Percentiles rank a stretch among this genome's conserved stretches.
These are phyloP conservation scores for Dendrolimus houi DNA, from an alignment of 2,888 invertebrate genomes.

Conservation along the genomic window DNA sequence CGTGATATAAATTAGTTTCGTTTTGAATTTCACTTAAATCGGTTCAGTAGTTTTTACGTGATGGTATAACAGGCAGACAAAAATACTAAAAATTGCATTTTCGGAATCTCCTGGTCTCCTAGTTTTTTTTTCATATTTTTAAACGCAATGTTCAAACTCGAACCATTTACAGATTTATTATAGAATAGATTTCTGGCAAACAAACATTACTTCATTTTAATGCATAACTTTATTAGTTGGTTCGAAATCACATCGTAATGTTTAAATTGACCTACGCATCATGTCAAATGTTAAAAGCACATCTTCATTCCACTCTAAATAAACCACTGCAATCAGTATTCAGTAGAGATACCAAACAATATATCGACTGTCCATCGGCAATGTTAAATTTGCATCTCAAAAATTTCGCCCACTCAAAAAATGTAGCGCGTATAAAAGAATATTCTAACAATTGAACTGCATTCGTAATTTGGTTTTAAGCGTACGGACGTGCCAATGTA, in stretches of 20 bases:
- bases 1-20: too few species aligned
- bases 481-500: conserved; percentile 39
- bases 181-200: too few species aligned
- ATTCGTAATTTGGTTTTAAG: conserved; percentile 6
- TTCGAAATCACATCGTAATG: background rate
- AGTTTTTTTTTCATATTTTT: too few species aligned
- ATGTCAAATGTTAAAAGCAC: background rate
- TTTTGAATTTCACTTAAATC: too few species aligned
- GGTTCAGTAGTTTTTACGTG: too few species aligned
- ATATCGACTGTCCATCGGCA: conserved; percentile 5
- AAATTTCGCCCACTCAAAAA: background rate
- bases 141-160: too few species aligned
- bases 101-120: too few species aligned
- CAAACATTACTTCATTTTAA: too few species aligned
- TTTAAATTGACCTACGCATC: background rate
- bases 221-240: too few species aligned
- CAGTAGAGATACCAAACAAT: conserved; percentile 28
- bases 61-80: too few species aligned
- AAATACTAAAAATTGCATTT: too few species aligned
- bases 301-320: conserved; percentile 28
- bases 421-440: background rate
- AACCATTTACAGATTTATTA: too few species aligned
- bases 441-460: background rate
- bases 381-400: background rate
- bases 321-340: conserved; percentile 35